Evolutionary conservation across 2,888 invertebrate genomes (phyloP).

Genomic region (Acronicta psi): DNA sequence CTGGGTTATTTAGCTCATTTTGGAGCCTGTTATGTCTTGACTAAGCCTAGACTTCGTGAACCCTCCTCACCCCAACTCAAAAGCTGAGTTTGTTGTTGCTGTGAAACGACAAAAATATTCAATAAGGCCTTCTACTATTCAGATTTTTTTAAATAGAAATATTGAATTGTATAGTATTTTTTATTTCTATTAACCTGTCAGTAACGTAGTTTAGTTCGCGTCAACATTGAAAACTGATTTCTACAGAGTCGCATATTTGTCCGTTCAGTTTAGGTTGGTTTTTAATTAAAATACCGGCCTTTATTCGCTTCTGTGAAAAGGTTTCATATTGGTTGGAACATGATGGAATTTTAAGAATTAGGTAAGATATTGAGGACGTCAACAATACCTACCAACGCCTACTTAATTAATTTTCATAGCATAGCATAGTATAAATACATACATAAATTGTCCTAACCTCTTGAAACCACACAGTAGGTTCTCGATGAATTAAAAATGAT

Average conservation of each 20-base stretch:
- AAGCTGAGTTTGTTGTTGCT: no score
- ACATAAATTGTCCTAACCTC: no score
- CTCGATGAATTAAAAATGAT: neutral
- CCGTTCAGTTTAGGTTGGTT: neutral
- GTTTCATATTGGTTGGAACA: neutral
- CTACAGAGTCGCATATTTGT: constrained; percentile 7
- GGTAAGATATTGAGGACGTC: no score
- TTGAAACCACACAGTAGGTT: no score
- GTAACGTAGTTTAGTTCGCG: constrained; percentile 1
- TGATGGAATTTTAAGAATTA: neutral
- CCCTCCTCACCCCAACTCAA: no score
- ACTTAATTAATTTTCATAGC: no score
- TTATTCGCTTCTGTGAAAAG: constrained; percentile 1
- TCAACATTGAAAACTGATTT: constrained; percentile 23
- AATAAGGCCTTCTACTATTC: neutral
- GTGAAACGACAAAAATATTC: neutral
- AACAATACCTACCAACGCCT: no score
- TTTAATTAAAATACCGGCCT: constrained; percentile 11
- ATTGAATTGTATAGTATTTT: neutral
- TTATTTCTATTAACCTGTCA: constrained; percentile 25
- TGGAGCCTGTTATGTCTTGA: no score
- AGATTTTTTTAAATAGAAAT: neutral
- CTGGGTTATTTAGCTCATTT: no score
- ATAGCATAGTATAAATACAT: no score
- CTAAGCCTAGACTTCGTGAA: no score